Evolutionary conservation across 2,888 invertebrate species (phyloP).

Genomic region (Elmis aenea): DNA sequence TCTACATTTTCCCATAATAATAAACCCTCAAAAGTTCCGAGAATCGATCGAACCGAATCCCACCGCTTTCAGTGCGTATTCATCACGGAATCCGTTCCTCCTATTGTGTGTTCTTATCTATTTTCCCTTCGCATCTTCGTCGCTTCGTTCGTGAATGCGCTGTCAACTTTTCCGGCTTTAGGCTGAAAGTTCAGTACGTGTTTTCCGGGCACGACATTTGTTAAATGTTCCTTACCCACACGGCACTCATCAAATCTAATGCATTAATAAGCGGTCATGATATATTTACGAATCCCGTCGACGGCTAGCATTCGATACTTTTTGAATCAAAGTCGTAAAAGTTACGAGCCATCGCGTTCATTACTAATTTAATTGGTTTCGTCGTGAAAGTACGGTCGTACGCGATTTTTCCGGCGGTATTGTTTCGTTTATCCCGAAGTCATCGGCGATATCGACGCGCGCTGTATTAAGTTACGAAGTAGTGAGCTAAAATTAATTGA

Average conservation of each 20-base stretch:
- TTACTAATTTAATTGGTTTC: too few species aligned
- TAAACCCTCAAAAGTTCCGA: constrained; percentile 26
- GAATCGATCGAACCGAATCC: constrained; percentile 21
- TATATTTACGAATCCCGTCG: too few species aligned
- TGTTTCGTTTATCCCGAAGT: too few species aligned
- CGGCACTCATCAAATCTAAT: not conserved
- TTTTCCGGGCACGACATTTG: constrained; percentile 17
- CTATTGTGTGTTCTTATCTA: constrained; percentile 31
- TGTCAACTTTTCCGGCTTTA: constrained; percentile 16
- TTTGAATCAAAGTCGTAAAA: too few species aligned
- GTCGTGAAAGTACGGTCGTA: too few species aligned
- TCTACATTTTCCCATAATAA: constrained; percentile 17
- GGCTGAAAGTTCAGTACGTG: constrained; percentile 21
- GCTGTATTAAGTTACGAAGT: constrained; percentile 18
- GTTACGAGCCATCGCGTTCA: too few species aligned
- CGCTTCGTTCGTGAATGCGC: constrained; percentile 15
- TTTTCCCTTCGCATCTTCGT: constrained; percentile 19
- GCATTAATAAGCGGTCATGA: too few species aligned
- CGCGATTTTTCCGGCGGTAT: too few species aligned
- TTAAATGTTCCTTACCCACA: constrained; percentile 4
- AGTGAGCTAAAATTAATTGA: constrained; percentile 23
- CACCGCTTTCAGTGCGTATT: constrained; percentile 23
- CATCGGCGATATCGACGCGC: too few species aligned
- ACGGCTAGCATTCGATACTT: too few species aligned
- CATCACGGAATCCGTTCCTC: constrained; percentile 26